Evolutionary conservation across 2,113 vertebrate species (phyloP).

Genomic region (Podilymbus podiceps): DNA sequence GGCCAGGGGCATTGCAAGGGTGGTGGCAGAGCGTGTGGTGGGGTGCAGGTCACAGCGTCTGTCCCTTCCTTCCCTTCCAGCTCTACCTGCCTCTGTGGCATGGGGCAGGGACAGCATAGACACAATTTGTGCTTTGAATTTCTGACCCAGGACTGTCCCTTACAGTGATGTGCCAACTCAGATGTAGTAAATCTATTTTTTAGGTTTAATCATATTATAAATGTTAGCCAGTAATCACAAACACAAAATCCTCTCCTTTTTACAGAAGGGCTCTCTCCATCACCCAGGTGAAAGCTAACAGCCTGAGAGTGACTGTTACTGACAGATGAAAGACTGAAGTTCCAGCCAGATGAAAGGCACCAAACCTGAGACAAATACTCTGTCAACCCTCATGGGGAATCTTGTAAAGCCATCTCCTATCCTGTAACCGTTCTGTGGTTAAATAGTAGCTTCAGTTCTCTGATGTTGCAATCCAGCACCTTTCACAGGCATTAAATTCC

Average conservation of each 20-base stretch:
- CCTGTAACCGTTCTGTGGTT: slow-evolving; percentile 56
- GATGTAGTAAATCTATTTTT: background rate
- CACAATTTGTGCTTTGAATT: background rate
- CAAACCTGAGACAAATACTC: background rate
- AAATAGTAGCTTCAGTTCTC: slow-evolving; percentile 60
- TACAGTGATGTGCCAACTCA: background rate
- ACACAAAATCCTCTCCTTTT: background rate
- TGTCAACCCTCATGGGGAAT: background rate
- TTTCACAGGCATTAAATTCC: slow-evolving; percentile 70
- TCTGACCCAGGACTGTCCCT: background rate
- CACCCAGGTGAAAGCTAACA: background rate
- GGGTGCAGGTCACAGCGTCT: background rate
- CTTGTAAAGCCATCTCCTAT: slow-evolving; percentile 36
- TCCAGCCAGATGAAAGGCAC: background rate
- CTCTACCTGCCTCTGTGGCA: background rate
- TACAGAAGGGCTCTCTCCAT: background rate
- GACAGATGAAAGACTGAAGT: background rate
- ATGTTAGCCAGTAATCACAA: background rate
- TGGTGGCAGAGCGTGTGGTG: accelerated
- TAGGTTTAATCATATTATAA: background rate
- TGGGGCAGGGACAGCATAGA: background rate
- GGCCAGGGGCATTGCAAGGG: background rate
- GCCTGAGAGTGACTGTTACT: background rate
- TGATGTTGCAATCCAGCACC: slow-evolving; percentile 66
- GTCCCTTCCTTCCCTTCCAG: background rate